phyloP scores from a whole-genome alignment of 2,888 invertebrate genomes.

The Chrysotoxum bicinctum region DNA sequence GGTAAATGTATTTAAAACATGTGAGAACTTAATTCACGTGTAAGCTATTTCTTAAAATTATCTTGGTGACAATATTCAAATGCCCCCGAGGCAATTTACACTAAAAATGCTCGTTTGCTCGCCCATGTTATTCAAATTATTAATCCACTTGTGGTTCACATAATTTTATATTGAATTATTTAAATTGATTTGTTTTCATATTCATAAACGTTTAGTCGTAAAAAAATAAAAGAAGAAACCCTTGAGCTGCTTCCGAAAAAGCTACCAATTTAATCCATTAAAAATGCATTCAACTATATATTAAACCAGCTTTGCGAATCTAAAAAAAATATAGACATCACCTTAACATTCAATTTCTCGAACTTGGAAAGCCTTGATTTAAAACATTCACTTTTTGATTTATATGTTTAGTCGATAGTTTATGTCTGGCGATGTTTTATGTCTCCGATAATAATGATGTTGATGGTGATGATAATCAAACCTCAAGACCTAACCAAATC shows the following conservation, averaged over 20 bases:
- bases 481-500: not conserved
- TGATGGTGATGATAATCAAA: not conserved
- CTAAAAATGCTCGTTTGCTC: too few species aligned
- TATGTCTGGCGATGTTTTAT: slow-evolving; percentile 4
- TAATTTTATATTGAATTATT: not conserved
- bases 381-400: slow-evolving; percentile 39
- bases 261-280: not conserved
- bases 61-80: too few species aligned
- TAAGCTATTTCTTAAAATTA: too few species aligned
- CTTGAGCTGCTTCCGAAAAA: slow-evolving; percentile 15
- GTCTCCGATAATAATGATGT: not conserved
- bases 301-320: slow-evolving; percentile 45
- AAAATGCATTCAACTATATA: not conserved
- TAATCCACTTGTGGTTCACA: not conserved
- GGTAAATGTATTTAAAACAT: too few species aligned
- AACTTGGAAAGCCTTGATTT: slow-evolving; percentile 60
- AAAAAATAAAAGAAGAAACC: slow-evolving; percentile 4
- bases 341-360: slow-evolving; percentile 55
- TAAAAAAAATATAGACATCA: not conserved
- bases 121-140: too few species aligned
- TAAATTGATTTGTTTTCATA: too few species aligned
- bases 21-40: too few species aligned
- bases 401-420: slow-evolving; percentile 4
- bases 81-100: not conserved
- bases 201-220: too few species aligned